phyloP scores from a whole-genome alignment of 37 sponge, comb jelly and placozoan species.

The Beroe ovata region DNA sequence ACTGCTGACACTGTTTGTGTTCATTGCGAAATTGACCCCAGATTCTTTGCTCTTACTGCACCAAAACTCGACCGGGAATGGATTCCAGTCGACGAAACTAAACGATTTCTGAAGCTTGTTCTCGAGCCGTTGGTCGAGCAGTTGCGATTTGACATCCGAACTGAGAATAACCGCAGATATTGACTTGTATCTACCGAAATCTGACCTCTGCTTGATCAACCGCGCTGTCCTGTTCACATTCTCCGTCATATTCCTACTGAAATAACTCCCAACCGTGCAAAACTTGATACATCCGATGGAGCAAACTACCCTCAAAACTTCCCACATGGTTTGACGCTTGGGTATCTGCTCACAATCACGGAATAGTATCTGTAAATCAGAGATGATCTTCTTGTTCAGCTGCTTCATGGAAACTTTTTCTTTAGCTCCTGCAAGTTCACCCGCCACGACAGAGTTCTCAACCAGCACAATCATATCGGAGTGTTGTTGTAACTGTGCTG shows the following conservation, averaged over 20 bases:
- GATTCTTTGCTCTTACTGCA: background rate
- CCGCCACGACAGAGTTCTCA: constrained; percentile 39
- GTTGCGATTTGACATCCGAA: background rate
- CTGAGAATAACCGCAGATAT: background rate
- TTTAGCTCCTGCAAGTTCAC: background rate
- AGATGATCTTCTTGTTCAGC: constrained; percentile 22
- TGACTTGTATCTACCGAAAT: constrained; percentile 5
- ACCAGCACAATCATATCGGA: constrained; percentile 58
- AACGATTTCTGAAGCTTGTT: constrained; percentile 26
- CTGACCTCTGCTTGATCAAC: constrained; percentile 30
- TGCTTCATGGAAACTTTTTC: constrained; percentile 29
- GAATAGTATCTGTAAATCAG: constrained; percentile 40
- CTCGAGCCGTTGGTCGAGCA: constrained; percentile 10
- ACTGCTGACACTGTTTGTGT: background rate
- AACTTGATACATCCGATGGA: background rate
- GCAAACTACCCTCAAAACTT: constrained; percentile 14
- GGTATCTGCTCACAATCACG: constrained; percentile 16
- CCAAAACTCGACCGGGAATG: constrained; percentile 63
- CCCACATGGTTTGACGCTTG: constrained; percentile 7
- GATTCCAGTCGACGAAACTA: constrained; percentile 42
- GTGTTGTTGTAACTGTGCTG: constrained; percentile 4
- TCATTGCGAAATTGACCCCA: background rate
- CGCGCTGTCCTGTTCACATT: background rate
- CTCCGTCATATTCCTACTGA: constrained; percentile 3
- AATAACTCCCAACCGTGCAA: background rate